A percentile compares a stretch with the other conserved stretches of the same genome.
phyloP scores from a whole-genome alignment of 2,888 invertebrate species.

The Mechanitis messenoides region DNA sequence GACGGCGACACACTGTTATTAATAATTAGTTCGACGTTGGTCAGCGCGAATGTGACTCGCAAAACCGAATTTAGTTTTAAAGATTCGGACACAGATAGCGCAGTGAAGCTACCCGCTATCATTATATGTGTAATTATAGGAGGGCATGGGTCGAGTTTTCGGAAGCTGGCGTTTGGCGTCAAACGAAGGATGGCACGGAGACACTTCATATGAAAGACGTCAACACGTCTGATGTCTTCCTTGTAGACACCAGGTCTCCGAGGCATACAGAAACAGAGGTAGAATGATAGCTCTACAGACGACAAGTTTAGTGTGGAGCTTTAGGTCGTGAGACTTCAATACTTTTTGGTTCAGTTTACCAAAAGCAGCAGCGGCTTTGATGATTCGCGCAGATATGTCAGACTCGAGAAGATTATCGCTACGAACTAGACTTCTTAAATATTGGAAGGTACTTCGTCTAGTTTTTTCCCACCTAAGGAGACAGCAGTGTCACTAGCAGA shows the following conservation, averaged over 20 bases:
- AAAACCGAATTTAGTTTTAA: too few species aligned
- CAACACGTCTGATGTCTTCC: conserved; percentile 5
- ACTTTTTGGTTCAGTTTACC: conserved; percentile 15
- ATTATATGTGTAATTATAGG: too few species aligned
- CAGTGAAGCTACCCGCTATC: too few species aligned
- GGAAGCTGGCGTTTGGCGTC: conserved; percentile 2
- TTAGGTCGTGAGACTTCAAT: conserved; percentile 22
- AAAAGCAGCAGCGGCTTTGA: conserved; percentile 15
- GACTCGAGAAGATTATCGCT: conserved; percentile 13
- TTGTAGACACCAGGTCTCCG: conserved; percentile 28
- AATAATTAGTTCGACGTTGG: too few species aligned
- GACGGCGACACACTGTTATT: too few species aligned
- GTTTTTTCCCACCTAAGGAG: neutral
- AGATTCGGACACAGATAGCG: too few species aligned
- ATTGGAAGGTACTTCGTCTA: conserved; percentile 12
- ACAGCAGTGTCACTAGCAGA: neutral
- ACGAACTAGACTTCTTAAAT: conserved; percentile 13
- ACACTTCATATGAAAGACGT: conserved; percentile 18
- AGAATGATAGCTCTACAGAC: conserved; percentile 20
- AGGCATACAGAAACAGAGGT: conserved; percentile 19
- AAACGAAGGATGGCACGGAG: conserved; percentile 11
- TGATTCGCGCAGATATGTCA: conserved; percentile 8
- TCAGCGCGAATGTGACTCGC: too few species aligned
- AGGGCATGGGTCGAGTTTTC: too few species aligned
- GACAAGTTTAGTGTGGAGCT: conserved; percentile 15